phyloP scores from a whole-genome alignment of 2,797 vertebrate genomes.

The Oreochromis grahami region DNA sequence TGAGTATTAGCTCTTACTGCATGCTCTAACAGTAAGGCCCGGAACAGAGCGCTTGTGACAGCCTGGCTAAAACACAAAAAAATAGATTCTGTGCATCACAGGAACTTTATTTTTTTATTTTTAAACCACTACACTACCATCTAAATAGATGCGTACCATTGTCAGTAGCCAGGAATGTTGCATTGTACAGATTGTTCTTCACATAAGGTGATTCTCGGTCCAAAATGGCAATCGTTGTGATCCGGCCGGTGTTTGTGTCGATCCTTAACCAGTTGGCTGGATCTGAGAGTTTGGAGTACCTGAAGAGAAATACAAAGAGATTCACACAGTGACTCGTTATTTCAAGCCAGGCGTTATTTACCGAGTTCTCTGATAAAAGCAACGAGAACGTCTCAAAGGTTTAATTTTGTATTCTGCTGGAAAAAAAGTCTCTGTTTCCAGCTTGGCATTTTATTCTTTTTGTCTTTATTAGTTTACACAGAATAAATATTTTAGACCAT shows the following conservation, averaged over 20 bases:
- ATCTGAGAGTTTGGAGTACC: conserved; percentile 92
- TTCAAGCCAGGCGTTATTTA: background rate
- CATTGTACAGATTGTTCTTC: conserved; percentile 95
- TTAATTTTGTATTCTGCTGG: background rate
- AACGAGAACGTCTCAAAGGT: background rate
- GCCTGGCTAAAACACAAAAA: conserved; percentile 27
- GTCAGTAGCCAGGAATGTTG: conserved; percentile 92
- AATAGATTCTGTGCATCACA: conserved; percentile 15
- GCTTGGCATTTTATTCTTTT: background rate
- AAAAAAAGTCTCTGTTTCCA: background rate
- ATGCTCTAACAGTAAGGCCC: conserved; percentile 17
- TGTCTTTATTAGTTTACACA: conserved; percentile 27
- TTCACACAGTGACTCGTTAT: background rate
- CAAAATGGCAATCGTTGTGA: conserved; percentile 88
- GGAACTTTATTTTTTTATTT: background rate
- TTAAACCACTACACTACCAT: background rate
- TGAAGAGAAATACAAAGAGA: conserved; percentile 44
- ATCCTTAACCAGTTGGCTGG: conserved; percentile 95
- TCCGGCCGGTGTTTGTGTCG: conserved; percentile 85
- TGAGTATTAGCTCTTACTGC: conserved; percentile 24
- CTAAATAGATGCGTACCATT: conserved; percentile 78
- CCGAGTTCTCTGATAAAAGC: background rate
- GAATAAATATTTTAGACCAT: conserved; percentile 49
- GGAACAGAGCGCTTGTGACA: conserved; percentile 16
- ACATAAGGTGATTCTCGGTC: conserved; percentile 94